phyloP scores from a whole-genome alignment of 2,888 invertebrate species.

The Rhagonycha fulva region DNA sequence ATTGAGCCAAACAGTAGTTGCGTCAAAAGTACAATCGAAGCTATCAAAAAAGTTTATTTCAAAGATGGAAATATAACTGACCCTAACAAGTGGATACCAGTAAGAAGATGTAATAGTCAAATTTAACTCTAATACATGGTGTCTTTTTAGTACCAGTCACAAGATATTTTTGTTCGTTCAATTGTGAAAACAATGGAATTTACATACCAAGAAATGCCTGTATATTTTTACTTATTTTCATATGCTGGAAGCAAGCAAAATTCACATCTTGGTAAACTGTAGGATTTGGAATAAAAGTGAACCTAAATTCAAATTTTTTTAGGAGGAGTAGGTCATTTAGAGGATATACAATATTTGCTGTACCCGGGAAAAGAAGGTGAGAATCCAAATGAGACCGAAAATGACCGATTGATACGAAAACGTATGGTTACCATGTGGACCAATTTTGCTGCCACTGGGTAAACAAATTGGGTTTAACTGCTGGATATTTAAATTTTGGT shows the following conservation, averaged over 20 bases:
- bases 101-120: background rate
- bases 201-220: background rate
- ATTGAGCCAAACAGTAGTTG: background rate
- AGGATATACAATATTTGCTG: background rate
- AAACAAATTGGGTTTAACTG: slow-evolving; percentile 18
- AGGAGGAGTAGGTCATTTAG: background rate
- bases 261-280: background rate
- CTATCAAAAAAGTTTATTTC: background rate
- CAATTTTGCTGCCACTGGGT: slow-evolving; percentile 11
- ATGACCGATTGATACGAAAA: background rate
- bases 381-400: background rate
- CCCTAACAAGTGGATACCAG: background rate
- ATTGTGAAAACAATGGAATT: background rate
- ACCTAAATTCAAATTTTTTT: background rate
- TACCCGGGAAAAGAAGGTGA: background rate
- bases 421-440: slow-evolving; percentile 5
- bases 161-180: slow-evolving; percentile 1
- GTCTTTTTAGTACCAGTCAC: background rate
- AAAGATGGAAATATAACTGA: background rate
- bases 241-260: background rate
- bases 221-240: background rate
- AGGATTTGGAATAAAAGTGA: background rate
- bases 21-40: background rate
- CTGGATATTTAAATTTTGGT: background rate
- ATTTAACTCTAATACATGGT: background rate